phyloP scores from a whole-genome alignment of 30 jellyfish, hydroid and myxozoan genomes.

The Aurelia coerulea region DNA sequence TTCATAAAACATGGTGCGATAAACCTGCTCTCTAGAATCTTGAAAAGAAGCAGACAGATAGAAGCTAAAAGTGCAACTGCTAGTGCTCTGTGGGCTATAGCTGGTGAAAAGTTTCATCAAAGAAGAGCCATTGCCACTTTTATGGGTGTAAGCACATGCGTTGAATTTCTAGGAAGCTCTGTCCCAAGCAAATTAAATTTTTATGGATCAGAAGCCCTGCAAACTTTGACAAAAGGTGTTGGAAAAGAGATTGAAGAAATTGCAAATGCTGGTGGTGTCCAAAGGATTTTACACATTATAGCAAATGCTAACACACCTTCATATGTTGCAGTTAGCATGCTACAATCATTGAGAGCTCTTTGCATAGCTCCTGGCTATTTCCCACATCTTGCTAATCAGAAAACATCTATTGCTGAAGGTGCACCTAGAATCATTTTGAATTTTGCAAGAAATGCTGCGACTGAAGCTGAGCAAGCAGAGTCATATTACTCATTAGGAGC shows the following conservation, averaged over 20 bases:
- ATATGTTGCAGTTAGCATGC: constrained; percentile 58
- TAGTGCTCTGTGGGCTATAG: constrained; percentile 70
- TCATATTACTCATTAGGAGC: constrained; percentile 55
- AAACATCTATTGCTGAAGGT: constrained; percentile 50
- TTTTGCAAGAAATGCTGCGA: constrained; percentile 49
- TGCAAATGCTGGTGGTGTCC: constrained; percentile 58
- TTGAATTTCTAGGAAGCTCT: constrained; percentile 71
- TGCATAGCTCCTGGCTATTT: constrained; percentile 65
- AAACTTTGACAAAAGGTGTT: constrained; percentile 56
- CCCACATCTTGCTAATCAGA: constrained; percentile 47
- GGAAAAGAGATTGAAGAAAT: constrained; percentile 52
- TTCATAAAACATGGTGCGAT: constrained; percentile 33
- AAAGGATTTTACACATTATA: constrained; percentile 52
- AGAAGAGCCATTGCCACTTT: constrained; percentile 47
- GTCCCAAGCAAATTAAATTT: constrained; percentile 51
- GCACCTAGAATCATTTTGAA: constrained; percentile 38
- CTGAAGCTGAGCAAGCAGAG: constrained; percentile 60
- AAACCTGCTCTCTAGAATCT: constrained; percentile 16
- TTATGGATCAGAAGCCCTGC: constrained; percentile 62
- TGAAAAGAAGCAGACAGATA: constrained; percentile 30
- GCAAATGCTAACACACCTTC: constrained; percentile 49
- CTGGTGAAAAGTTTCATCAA: constrained; percentile 59
- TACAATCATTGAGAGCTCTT: constrained; percentile 40
- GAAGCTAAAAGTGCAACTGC: constrained; percentile 58
- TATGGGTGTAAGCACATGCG: constrained; percentile 32